These are phyloP conservation scores for Drosophila saltans DNA, from an alignment of 1,140 invertebrate genomes.

Conservation along the genomic window DNA sequence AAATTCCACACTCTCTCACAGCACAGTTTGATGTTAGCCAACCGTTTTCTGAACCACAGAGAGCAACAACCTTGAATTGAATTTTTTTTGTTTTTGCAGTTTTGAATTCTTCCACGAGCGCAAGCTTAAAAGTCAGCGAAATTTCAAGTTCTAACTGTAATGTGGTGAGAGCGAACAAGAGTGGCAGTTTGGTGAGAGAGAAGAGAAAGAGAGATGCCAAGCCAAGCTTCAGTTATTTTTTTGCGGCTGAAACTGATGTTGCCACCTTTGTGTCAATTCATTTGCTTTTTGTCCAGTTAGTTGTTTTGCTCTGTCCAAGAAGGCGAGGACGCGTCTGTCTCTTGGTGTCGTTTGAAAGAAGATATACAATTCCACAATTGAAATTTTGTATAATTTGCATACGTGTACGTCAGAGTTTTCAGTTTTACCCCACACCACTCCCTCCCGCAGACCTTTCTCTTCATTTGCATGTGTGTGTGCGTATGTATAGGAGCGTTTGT, in stretches of 20 bases:
- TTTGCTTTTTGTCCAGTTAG: conserved; percentile 61
- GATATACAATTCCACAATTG: conserved; percentile 32
- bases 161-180: conserved; percentile 32
- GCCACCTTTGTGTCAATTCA: conserved; percentile 49
- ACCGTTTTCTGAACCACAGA: conserved; percentile 31
- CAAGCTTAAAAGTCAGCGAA: conserved; percentile 40
- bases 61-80: conserved; percentile 80
- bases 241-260: conserved; percentile 40
- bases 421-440: background rate
- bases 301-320: conserved; percentile 3
- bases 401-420: conserved; percentile 67
- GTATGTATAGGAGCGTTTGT: background rate
- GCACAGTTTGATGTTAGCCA: conserved; percentile 27
- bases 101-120: conserved; percentile 67
- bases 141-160: conserved; percentile 78
- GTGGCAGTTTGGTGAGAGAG: conserved; percentile 2
- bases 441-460: background rate
- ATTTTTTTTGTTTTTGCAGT: conserved; percentile 64
- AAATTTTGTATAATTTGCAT: conserved; percentile 62
- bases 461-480: conserved; percentile 17
- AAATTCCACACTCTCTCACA: conserved; percentile 13
- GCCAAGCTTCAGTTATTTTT: conserved; percentile 29
- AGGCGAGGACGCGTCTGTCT: conserved; percentile 17
- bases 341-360: conserved; percentile 24
- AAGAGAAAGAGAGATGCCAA: conserved; percentile 20